These are phyloP conservation scores for Halichondria panicea DNA, from an alignment of 37 sponge, comb jelly and placozoan genomes.

Conservation along the genomic window DNA sequence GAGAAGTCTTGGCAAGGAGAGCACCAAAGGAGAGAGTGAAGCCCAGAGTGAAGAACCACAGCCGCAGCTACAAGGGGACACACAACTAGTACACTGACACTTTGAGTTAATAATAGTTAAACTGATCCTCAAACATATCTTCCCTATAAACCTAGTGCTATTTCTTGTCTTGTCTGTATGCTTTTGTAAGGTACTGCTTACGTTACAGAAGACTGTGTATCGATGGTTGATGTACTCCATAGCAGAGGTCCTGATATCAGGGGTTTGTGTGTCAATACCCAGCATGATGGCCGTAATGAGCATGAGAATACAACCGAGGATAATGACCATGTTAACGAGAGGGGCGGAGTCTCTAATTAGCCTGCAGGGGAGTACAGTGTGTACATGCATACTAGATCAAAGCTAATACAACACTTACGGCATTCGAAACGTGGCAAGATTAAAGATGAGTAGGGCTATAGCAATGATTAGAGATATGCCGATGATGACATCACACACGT, in stretches of 20 bases:
- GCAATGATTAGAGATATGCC: constrained; percentile 34
- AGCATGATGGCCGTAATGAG: constrained; percentile 35
- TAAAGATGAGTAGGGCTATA: constrained; percentile 57
- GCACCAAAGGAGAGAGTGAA: constrained; percentile 82
- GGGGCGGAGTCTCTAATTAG: constrained; percentile 69
- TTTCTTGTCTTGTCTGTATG: too few relatives aligned
- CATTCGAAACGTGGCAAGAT: constrained; percentile 48
- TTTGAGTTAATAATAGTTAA: too few relatives aligned
- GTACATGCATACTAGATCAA: background rate
- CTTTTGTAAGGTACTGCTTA: too few relatives aligned
- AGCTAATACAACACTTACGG: constrained; percentile 40
- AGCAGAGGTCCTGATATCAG: constrained; percentile 7
- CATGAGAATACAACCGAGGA: constrained; percentile 57
- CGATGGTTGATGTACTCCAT: background rate
- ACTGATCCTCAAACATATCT: too few relatives aligned
- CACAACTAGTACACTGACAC: background rate
- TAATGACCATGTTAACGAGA: constrained; percentile 52
- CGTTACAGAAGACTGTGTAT: constrained; percentile 47
- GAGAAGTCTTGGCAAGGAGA: constrained; percentile 77
- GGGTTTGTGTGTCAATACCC: constrained; percentile 49
- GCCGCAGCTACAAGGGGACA: constrained; percentile 37
- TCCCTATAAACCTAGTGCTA: too few relatives aligned
- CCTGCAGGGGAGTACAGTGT: constrained; percentile 14
- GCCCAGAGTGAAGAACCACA: constrained; percentile 73
- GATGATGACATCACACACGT: constrained; percentile 17